Conservation (phyloP, 2,113 vertebrate species). For the Etia nguti region DNA sequence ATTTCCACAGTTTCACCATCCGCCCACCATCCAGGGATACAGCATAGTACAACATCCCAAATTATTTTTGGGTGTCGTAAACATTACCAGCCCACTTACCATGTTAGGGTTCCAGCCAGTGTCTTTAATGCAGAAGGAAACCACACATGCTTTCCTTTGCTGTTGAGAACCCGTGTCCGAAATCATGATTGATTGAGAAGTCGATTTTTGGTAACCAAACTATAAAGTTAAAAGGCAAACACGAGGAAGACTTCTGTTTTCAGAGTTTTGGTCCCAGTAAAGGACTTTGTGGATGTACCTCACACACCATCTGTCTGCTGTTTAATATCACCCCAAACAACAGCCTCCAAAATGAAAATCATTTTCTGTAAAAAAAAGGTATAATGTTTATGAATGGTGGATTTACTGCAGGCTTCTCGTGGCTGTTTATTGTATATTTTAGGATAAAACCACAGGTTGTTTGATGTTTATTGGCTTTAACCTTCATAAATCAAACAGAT, state of each 20-base stretch:
- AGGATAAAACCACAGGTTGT: neutral
- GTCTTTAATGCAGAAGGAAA: neutral
- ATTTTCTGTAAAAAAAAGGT: neutral
- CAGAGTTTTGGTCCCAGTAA: neutral
- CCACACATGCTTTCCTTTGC: neutral
- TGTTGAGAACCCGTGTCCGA: neutral
- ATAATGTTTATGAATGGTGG: neutral
- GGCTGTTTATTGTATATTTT: neutral
- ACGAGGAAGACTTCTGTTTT: neutral
- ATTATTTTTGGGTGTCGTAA: neutral
- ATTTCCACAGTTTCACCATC: neutral
- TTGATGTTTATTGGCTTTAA: neutral
- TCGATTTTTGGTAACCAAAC: neutral
- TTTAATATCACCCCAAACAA: neutral
- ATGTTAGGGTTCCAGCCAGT: accelerated
- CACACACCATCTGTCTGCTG: neutral
- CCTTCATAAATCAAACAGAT: neutral
- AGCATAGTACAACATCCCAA: neutral
- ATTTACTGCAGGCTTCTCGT: neutral
- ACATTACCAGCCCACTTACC: neutral
- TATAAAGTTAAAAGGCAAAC: neutral
- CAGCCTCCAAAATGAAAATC: neutral
- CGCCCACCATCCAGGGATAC: neutral
- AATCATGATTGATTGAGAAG: neutral
- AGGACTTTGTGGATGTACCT: neutral